Base-by-base conservation (phyloP, 1,140 invertebrate genomes). In the Aethina tumida region DNA sequence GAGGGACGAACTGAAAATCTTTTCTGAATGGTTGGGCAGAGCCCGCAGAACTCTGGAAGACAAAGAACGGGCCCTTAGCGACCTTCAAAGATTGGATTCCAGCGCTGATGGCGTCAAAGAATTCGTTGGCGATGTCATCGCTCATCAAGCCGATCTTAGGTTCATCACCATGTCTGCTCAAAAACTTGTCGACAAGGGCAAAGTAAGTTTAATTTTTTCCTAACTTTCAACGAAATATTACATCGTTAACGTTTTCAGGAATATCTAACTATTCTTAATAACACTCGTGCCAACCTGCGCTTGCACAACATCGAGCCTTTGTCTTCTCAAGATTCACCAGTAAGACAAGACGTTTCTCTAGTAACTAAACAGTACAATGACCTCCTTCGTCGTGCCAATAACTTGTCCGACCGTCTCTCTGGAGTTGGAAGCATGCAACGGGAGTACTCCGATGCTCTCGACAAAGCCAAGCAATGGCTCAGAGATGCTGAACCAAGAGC, bases 91-190 rank as follows among this genome's bases (percentile, higher is more conserved):
- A 28, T 59, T 88, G 3, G 70, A 75, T 25, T 73, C 71, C 25
- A 81, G 81, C 49, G 73, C 75, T 0, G 83, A 90, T 39, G 74
- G 75, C 7, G 81, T 82, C 2, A 74, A 84, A 20, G 84, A 89
- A 43, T 91, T 97, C 62, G 79, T 90, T n/a, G 84, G 80, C 36
- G 91, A 97, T 63, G 87, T 96, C 0, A 91, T 95, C 49, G 82
- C 88, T 2, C 91, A 95, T 56, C 89, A 95, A 63, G 92, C 89
- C 1, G 92, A 97, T 65, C 65, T 95, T 2, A 70, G 91, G 15
- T 96, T 94, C 59, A 90, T 95, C 38, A 91, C 88, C 1, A 93
- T 96, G 81, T 79, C 87, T 1, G 88, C 87, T 0, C 89, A 95
- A 65, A 94, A 94, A 62, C 96, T 94, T 62, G 75, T 92, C 21